Conservation (phyloP, 2,888 invertebrate species). For the Stenodema calcarata region DNA sequence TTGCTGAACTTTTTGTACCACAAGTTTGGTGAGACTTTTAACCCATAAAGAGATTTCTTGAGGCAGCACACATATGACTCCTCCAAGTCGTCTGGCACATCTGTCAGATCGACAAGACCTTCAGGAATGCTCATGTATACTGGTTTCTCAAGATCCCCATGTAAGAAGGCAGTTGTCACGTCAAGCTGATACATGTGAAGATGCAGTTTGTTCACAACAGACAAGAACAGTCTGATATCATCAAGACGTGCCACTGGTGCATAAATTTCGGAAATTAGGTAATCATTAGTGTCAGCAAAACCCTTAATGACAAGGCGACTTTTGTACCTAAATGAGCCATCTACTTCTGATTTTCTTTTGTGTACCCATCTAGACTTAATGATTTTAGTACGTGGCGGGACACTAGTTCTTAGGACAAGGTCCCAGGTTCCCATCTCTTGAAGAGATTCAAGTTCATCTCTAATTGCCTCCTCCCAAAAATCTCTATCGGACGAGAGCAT, state of each 20-base stretch:
- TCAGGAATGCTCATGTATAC: not conserved
- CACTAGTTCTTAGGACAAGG: not conserved
- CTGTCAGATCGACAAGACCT: slow-evolving; percentile 1
- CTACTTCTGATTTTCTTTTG: too few species aligned
- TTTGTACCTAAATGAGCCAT: too few species aligned
- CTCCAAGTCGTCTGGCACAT: not conserved
- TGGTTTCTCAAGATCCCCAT: slow-evolving; percentile 27
- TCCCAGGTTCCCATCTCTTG: slow-evolving; percentile 33
- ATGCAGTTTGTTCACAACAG: too few species aligned
- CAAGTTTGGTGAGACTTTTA: too few species aligned
- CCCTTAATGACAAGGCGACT: too few species aligned
- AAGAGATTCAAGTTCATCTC: not conserved
- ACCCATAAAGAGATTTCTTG: not conserved
- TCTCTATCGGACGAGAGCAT: not conserved
- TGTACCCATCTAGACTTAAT: too few species aligned
- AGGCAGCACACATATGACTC: slow-evolving; percentile 17
- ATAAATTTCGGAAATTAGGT: too few species aligned
- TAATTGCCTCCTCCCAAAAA: slow-evolving; percentile 21
- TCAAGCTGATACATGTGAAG: slow-evolving; percentile 23
- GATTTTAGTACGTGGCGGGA: not conserved
- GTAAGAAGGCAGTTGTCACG: slow-evolving; percentile 12
- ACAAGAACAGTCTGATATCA: not conserved
- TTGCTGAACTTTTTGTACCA: not conserved
- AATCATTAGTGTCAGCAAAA: too few species aligned
- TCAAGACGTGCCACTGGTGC: too few species aligned